These are phyloP conservation scores for Triops longicaudatus DNA, from an alignment of 1,140 invertebrate genomes.

Conservation along the genomic window DNA sequence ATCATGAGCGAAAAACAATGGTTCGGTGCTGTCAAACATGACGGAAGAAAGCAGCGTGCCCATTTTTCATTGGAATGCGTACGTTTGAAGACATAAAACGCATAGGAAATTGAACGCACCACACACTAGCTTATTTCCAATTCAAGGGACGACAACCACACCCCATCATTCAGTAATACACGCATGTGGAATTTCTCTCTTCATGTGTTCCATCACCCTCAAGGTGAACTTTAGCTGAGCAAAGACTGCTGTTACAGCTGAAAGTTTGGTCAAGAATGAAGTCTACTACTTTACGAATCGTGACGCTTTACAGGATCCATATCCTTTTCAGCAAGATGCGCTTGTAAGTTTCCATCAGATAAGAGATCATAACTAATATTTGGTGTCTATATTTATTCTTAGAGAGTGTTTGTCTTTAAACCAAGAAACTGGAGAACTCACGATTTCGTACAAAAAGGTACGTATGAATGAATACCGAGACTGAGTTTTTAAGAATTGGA, in stretches of 20 bases:
- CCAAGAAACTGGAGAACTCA: too few relatives aligned
- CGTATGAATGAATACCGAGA: too few relatives aligned
- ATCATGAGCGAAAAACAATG: background rate
- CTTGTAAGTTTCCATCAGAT: too few relatives aligned
- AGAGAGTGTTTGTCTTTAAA: too few relatives aligned
- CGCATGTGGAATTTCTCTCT: background rate
- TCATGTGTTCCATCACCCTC: background rate
- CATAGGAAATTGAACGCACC: background rate
- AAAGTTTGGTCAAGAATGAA: background rate
- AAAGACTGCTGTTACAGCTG: background rate
- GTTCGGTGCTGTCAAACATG: constrained; percentile 1
- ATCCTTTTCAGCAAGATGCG: too few relatives aligned
- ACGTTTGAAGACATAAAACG: background rate
- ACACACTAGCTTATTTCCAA: background rate
- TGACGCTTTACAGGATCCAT: too few relatives aligned
- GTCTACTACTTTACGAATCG: too few relatives aligned
- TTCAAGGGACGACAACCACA: background rate
- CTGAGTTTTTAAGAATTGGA: too few relatives aligned
- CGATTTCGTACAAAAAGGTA: too few relatives aligned
- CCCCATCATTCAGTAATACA: background rate
- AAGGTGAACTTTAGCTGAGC: background rate
- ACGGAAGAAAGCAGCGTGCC: constrained; percentile 1
- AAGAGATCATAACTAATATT: too few relatives aligned
- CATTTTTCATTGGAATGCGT: background rate
- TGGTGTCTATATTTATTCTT: too few relatives aligned